A percentile compares a stretch with the other conserved stretches of the same genome.
Conservation (phyloP, 35 echinoderm and acorn worm species). For the Amphiura filiformis region DNA sequence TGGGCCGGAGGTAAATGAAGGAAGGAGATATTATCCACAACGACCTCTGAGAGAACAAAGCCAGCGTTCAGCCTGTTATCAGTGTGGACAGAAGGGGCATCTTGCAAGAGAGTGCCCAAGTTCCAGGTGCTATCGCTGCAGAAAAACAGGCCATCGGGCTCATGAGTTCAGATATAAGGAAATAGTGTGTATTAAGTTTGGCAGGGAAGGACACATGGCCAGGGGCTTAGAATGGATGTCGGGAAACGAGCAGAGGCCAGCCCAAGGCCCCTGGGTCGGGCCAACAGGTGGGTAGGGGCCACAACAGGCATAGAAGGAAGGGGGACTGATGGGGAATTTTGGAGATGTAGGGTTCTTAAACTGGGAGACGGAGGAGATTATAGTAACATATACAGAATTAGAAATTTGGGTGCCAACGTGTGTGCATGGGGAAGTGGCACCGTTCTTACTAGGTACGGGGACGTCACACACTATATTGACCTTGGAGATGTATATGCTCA, state of each 20-base stretch:
- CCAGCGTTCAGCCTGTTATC: background rate
- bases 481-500: background rate
- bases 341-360: background rate
- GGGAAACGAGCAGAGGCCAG: background rate
- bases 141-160: background rate
- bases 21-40: too few species aligned
- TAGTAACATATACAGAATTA: background rate
- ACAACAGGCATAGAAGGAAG: background rate
- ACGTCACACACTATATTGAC: background rate
- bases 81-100: background rate
- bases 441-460: background rate
- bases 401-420: background rate
- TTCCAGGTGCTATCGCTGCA: background rate
- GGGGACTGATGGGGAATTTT: background rate
- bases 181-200: background rate
- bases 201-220: background rate
- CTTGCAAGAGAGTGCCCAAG: background rate
- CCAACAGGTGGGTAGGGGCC: background rate
- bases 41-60: too few species aligned
- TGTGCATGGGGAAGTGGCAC: background rate
- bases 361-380: background rate
- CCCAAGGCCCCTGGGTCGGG: background rate
- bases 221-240: background rate
- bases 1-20: background rate
- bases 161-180: background rate